Evolutionary conservation across 2,888 invertebrate genomes (phyloP), one percentile per base, ranked within the genome.

Genomic region (Baccha elongata): DNA sequence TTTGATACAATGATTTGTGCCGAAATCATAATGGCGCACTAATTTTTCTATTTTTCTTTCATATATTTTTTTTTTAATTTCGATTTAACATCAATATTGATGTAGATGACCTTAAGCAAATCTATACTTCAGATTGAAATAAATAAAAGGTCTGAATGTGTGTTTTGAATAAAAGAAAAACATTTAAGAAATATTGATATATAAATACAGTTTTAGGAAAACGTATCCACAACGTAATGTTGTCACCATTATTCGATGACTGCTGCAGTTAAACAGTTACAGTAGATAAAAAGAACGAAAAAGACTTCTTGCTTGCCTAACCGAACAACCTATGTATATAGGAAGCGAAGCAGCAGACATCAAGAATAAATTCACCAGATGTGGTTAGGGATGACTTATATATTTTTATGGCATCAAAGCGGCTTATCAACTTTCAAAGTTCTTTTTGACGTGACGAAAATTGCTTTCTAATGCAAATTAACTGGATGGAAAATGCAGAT

Each of bases 401-500:
- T 64, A 52, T 67, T 81, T 67, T 62, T 71, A 62, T 78, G 44
- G 53, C 78, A 72, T 78, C 83, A 78, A 83, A 83, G 83, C 78
- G 78, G 78, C 83, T 83, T 83, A 83, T 83, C 83, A 83, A 78
- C 78, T 83, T 72, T 83, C 67, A 78, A 83, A 78, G 83, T 83
- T 83, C 72, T 73, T 83, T 78, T 78, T 83, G 83, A 83, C 83
- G 78, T 83, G 83, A 78, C 78, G 83, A 83, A 83, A 83, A 83
- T 83, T 83, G 83, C 78, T 83, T 83, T 83, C 83, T 83, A 83
- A 83, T 83, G 83, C 83, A 83, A 83, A 83, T 83, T 78, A 83
- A 68, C 72, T 83, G 67, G 52, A 60, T 78, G 83, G 83, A 72
- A 78, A 78, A 72, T 83, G 83, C 68, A 72, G 83, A 83, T 75